Base-by-base conservation (phyloP, 64 coral and sea anemone genomes). In the Astreopora myriophthalma region DNA sequence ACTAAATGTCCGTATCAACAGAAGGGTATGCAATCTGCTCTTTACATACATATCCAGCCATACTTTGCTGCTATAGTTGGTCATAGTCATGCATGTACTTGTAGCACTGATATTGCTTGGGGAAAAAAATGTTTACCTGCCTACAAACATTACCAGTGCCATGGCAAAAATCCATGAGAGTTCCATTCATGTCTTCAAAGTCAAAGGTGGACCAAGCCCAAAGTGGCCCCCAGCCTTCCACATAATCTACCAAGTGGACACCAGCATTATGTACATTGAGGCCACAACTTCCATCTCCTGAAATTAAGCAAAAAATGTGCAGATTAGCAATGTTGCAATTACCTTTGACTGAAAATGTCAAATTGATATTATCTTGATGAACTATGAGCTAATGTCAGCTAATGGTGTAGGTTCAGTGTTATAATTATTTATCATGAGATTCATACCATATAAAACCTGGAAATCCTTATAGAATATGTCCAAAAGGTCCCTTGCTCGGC, bases 171-270 rank as follows among this genome's bases (percentile, higher is more conserved):
- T 85, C 79, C 26, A 85, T 65, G 1, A 94, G 48, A 1, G 86
- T 94, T 0, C 92, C 91, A 80, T 87, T 93, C 91, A 93, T 87
- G 19, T 93, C 84, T 28, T 93, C 91, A 80, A 94, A 94, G 0
- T 86, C 92, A 89, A 94, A 94, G 6, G 76, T 85, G 0, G 92
- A 94, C 86, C 92, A 94, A 13, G 92, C 92, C 86, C 86, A 89
- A 6, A 94, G 86, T 29, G 86, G 92, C 14, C 92, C 86, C 86
- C 68, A 94, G 6, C 92, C 92, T 89, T 81, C 33, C 7, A 94
- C 92, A 94, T 94, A 94, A 1, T 94, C 86, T 0, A 34, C 77
- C 10, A 94, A 44, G 19, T 94, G 92, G 1, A 75, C 92, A 34
- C 92, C 92, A 52, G 78, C 35, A 83, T 93, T 93, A 26, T 93